Base-by-base conservation (phyloP, 2,113 vertebrate genomes). In the Colius striatus region DNA sequence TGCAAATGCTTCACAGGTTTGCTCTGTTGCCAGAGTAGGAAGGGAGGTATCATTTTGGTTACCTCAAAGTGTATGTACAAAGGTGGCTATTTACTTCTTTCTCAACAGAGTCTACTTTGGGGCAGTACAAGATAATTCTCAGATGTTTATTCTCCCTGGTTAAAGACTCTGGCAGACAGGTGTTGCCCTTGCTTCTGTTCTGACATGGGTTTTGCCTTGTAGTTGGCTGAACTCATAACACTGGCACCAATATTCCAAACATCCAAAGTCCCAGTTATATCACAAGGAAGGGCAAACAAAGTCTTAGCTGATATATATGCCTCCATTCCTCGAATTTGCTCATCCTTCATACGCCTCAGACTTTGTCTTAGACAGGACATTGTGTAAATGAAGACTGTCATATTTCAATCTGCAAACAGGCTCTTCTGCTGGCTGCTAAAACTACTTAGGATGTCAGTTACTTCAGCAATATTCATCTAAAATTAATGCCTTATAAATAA, bases 401-500 rank as follows among this genome's bases (percentile, higher is more conserved):
- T 79, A 94, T 55, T 87, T n/a, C 71, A 30, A 41, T 89, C 71
- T 86, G 68, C 67, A 93, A 86, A 55, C 73, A 94, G 63, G 85
- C 80, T 96, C 91, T 93, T 94, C 94, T 95, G 92, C 91, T 67
- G 60, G 78, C 87, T 96, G 94, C 87, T 95, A 61, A 92, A 95
- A 93, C 93, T 88, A 96, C 94, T 97, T 96, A 91, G 17, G 66
- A 95, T 93, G 95, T 95, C 96, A 95, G 90, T 90, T 95, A 97
- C 95, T 95, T 89, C 85, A 94, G 95, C 84, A 95, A 92, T 94
- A 94, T 93, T 96, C 96, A 97, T 97, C 90, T 95, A 97, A 97
- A 97, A 96, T 97, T 97, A 97, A 97, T 96, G 95, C 89, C 92
- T 97, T 94, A 97, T 97, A 97, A 97, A 97, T 97, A 97, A 97